These are phyloP conservation scores for Iphiclides podalirius DNA, from an alignment of 2,888 invertebrate genomes.

Conservation along the genomic window DNA sequence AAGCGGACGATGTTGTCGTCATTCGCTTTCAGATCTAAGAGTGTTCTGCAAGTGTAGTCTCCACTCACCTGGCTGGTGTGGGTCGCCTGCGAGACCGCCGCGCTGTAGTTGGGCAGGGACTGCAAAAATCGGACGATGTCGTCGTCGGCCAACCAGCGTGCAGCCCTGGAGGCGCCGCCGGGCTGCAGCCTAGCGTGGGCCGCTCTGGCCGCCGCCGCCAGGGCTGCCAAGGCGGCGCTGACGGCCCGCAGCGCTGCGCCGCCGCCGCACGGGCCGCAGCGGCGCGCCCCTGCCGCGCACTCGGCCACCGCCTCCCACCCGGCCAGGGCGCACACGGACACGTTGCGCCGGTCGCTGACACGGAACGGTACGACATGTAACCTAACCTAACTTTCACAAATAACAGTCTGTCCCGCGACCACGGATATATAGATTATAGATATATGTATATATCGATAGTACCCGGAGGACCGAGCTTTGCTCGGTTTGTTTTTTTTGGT, in stretches of 20 bases:
- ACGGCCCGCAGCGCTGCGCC: constrained; percentile 39
- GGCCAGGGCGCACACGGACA: constrained; percentile 44
- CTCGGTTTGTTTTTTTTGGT: no score
- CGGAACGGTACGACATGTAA: no score
- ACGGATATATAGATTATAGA: no score
- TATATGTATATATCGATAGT: no score
- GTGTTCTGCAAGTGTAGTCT: no score
- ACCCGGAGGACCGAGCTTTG: no score
- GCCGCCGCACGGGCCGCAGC: constrained; percentile 42
- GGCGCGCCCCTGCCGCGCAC: constrained; percentile 37
- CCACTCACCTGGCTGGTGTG: constrained; percentile 35
- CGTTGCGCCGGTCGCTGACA: constrained; percentile 10
- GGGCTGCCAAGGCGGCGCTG: constrained; percentile 35
- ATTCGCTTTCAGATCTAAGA: no score
- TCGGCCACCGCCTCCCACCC: constrained; percentile 45
- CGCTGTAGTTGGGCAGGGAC: constrained; percentile 74
- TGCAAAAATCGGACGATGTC: constrained; percentile 96
- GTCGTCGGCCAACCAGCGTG: constrained; percentile 91
- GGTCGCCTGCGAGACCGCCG: constrained; percentile 31
- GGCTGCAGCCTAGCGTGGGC: constrained; percentile 36
- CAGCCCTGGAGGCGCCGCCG: constrained; percentile 39
- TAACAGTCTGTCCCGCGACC: no score
- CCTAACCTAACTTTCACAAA: no score
- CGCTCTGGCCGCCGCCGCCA: constrained; percentile 41
- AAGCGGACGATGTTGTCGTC: constrained; percentile 97